Base-by-base conservation (phyloP, 2,113 vertebrate species). In the Platichthys stellatus region DNA sequence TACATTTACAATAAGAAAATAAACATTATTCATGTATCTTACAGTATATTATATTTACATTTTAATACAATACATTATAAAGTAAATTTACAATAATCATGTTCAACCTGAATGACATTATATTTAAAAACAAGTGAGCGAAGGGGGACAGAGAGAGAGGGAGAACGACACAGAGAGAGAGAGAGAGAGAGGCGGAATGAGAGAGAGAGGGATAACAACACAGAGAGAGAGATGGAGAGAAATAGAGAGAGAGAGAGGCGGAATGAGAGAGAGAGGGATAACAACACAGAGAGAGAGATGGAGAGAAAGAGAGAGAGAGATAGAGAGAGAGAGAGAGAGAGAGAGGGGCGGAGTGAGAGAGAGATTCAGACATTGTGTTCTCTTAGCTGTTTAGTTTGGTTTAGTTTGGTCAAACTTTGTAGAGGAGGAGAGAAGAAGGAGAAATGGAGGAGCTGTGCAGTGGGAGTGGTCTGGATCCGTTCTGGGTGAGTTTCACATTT, bases 391-490 rank as follows among this genome's bases (percentile, higher is more conserved):
- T 49, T 2, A 49, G 47, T 49, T 18, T 49, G 47, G 14, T 47
- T 5, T 18, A 5, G 3, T 47, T 57, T 57, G n/a, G 10, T 26
- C 2, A 28, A 20, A 21, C 9, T 31, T 15, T 2, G 18, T 17
- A 0, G 24, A 28, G 3, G 35, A 14, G 26, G 11, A 60, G 7
- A 2, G 31, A 14, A 43, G 40, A 11, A 43, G 40, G 10, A 43
- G 40, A 43, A 10, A 83, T 86, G 84, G 84, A 83, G 43, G 67
- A 51, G 2, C 31, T 86, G 24, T 86, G 84, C 69, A 77, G 64
- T 31, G 9, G 60, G 5, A 86, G 43, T 1, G 79, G 80, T 63
- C 57, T 86, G 56, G 84, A 83, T 71, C 81, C 70, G 54, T 51
- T 86, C n/a, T 86, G 81, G 84, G 84, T 86, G 58, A 83, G 84